Base-by-base conservation (phyloP, 92 coral and sea anemone species). In the Siderastrea siderea region DNA sequence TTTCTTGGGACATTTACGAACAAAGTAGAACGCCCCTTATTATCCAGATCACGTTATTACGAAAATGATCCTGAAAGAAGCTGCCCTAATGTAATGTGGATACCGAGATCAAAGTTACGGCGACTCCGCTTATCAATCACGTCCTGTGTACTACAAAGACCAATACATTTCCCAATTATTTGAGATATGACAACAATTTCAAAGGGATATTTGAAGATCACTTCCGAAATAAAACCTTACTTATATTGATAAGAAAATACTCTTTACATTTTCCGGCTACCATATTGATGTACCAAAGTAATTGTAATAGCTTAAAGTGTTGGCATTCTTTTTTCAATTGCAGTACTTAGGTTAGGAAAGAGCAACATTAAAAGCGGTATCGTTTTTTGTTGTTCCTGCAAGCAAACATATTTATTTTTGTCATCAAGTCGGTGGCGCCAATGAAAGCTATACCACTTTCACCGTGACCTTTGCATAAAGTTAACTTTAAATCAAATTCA, bases 281-380 rank as follows among this genome's bases (percentile, higher is more conserved):
- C 55, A 74, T 53, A 74, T 74, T 74, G 78, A 74, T 74, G 78
- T 74, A 74, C 78, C 78, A 74, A 74, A 52, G 78, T 74, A 74
- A 74, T 51, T 74, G 63, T 74, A 74, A 53, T 74, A 52, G 78
- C 52, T 71, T 16, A 38, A 74, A 74, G 78, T 74, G 57, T 51
- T 74, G 62, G 44, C 5, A 74, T 74, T 74, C 63, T 74, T 74
- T 51, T 47, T 26, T 47, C 53, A 70, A 46, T 70, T 46, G 74
- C 53, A 70, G 15, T 47, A 70, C n/a, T 47, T 70, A 11, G 45
- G 4, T n/a, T 52, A 55, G 45, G 53, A 53, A 38, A 52, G 8
- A 26, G 61, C 47, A 74, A 52, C 53, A 74, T 13, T 54, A 38
- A 8, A 2, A 9, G 16, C 59, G 15, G n/a, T 51, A 51, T 74